phyloP scores from a whole-genome alignment of 2,797 vertebrate species.

The Manis javanica region DNA sequence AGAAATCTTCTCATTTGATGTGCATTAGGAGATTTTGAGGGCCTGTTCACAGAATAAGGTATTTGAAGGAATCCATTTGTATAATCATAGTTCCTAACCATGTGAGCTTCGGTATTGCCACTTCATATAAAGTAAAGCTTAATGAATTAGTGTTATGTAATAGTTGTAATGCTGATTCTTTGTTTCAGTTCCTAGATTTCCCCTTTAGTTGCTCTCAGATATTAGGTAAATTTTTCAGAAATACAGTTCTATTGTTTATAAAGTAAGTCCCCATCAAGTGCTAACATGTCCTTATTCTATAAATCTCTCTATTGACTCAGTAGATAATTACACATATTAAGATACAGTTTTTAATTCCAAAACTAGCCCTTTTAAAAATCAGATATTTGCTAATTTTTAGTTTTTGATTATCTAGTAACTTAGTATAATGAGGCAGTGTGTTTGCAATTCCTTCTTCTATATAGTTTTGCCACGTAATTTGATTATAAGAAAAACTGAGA shows the following conservation, averaged over 20 bases:
- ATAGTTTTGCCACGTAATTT: not conserved
- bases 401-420: conserved; percentile 7
- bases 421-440: not conserved
- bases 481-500: conserved; percentile 10
- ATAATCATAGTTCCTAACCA: not conserved
- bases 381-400: not conserved
- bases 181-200: not conserved
- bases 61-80: not conserved
- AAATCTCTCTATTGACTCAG: not conserved
- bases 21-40: not conserved
- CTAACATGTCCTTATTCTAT: not conserved
- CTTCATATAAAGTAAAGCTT: not conserved
- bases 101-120: not conserved
- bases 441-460: not conserved
- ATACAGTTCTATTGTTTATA: not conserved
- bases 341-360: not conserved
- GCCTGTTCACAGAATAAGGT: not conserved
- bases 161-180: not conserved
- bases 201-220: not conserved
- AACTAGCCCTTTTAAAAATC: not conserved
- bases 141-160: not conserved
- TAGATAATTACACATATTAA: not conserved
- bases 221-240: not conserved
- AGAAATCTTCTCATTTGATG: not conserved
- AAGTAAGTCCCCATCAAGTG: not conserved